Evolutionary conservation across 2,888 invertebrate species (phyloP), one percentile per base, ranked within the genome.

Genomic region (Noctua janthina): DNA sequence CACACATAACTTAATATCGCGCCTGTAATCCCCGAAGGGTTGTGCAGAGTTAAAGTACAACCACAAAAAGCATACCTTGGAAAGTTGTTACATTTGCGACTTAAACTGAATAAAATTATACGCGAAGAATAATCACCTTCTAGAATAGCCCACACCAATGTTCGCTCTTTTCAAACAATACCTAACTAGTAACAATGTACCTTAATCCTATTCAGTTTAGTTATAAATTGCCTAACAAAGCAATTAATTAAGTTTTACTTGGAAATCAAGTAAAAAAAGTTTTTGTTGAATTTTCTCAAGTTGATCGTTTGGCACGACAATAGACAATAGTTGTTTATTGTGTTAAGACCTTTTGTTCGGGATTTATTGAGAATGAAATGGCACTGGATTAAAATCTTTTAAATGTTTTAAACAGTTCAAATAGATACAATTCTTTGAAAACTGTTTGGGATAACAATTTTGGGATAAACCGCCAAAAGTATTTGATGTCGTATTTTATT

Each of bases 191-290:
- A 74, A 87, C 67, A 67, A 56, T 75, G 62, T 78, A 75, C 68
- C 68, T 59, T 79, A 82, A 79, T 56, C 13, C 7, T 66, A 62
- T 69, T 11, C 54, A 77, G 79, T 87, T 79, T 81, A 76, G 76
- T 81, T 70, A 70, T 79, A 79, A 82, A 85, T 78, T 79, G 73
- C 49, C 56, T 54, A 74, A 81, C 78, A 77, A 79, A 67, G 66
- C 29, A 56, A 59, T 81, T 78, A 29, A 51, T 74, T 29, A 73
- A 75, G 80, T 86, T 83, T 76, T 59, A 70, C 51, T 68, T 71
- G 15, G 46, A n/a, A 71, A 49, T 68, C 64, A 74, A 79, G 72
- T 77, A 75, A 73, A 86, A 83, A 79, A 78, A 85, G 73, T 85
- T 76, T 85, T 79, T 62, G 76, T 73, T 75, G 46, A 83, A 83